Evolutionary conservation across 2,888 invertebrate genomes (phyloP).

Genomic region (Uloborus plumipes): DNA sequence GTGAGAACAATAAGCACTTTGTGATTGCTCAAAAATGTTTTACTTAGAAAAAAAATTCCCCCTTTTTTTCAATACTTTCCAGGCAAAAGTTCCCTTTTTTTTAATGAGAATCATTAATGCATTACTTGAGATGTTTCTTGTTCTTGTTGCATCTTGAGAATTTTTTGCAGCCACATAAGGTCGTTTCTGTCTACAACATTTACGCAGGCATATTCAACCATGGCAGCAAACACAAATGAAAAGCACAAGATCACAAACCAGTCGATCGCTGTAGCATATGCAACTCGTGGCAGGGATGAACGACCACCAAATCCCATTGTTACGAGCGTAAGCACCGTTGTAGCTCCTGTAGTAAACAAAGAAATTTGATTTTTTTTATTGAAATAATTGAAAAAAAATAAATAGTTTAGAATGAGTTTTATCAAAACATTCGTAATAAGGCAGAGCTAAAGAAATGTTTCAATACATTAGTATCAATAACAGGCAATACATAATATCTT

Average conservation of each 20-base stretch:
- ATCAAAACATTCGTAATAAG: no score
- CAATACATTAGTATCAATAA: no score
- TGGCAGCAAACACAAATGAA: conserved; percentile 90
- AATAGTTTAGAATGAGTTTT: no score
- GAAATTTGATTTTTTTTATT: no score
- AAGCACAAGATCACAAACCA: conserved; percentile 95
- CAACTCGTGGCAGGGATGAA: conserved; percentile 89
- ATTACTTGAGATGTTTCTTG: conserved; percentile 1
- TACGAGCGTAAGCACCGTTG: conserved; percentile 91
- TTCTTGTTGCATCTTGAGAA: conserved; percentile 23
- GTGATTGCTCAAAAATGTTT: no score
- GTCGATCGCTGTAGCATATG: conserved; percentile 93
- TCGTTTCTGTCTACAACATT: conserved; percentile 76
- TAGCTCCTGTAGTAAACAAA: conserved; percentile 80
- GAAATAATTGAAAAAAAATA: no score
- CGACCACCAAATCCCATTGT: conserved; percentile 90
- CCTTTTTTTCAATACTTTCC: no score
- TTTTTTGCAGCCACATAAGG: conserved; percentile 17
- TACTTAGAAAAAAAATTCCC: no score
- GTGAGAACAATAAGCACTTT: no score
- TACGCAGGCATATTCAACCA: conserved; percentile 93
- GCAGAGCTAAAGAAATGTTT: no score
- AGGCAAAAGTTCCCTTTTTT: no score
- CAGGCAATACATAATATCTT: no score
- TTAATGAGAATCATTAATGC: not conserved